Conservation (phyloP, 2,113 vertebrate genomes). For the Camelus dromedarius region DNA sequence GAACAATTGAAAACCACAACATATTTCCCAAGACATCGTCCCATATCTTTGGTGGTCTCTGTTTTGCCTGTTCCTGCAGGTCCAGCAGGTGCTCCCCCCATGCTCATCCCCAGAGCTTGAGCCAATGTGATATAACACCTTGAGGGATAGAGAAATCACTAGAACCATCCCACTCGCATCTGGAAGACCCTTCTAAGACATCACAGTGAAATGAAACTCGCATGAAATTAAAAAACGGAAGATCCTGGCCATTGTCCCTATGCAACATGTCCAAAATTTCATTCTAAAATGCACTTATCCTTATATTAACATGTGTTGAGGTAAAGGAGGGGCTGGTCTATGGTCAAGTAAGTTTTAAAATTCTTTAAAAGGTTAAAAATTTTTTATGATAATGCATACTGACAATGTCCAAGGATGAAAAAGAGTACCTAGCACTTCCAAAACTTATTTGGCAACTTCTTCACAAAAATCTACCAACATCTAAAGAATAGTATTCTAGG, state of each 20-base stretch:
- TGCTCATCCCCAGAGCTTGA: conserved; percentile 97
- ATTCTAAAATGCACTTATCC: background rate
- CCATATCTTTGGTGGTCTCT: conserved; percentile 98
- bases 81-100: conserved; percentile 97
- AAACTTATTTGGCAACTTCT: background rate
- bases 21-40: conserved; percentile 96
- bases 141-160: background rate
- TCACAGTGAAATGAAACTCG: background rate
- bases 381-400: background rate
- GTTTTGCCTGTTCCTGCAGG: conserved; percentile 99
- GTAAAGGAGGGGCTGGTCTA: background rate
- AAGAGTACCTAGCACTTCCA: background rate
- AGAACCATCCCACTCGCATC: background rate
- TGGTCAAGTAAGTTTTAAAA: background rate
- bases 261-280: background rate
- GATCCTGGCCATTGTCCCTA: no score
- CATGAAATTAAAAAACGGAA: background rate
- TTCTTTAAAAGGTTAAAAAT: background rate
- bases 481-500: background rate
- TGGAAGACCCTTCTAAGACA: background rate
- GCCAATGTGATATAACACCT: conserved; percentile 99
- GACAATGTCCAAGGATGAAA: background rate
- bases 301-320: background rate
- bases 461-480: background rate
- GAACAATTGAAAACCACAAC: conserved; percentile 99